These are phyloP conservation scores for Cotesia congregata DNA, from an alignment of 2,888 invertebrate species.

Conservation along the genomic window DNA sequence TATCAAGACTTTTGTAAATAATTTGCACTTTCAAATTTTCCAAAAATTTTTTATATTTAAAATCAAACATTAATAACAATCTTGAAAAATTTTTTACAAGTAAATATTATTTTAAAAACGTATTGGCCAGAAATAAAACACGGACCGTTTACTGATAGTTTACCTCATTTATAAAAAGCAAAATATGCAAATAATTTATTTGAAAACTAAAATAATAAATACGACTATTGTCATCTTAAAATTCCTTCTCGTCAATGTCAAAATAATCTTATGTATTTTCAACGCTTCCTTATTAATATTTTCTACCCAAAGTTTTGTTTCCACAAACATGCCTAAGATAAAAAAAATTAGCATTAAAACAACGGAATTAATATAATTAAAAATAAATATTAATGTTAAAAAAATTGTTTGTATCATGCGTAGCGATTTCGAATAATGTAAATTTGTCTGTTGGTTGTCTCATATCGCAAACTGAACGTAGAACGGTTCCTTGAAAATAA, in stretches of 20 bases:
- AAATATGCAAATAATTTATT: neutral
- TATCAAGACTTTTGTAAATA: no score
- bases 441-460: no score
- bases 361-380: neutral
- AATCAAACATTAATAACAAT: no score
- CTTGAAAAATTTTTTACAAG: no score
- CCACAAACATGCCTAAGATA: neutral
- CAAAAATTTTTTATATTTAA: no score
- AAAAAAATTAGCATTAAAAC: neutral
- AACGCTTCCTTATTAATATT: neutral
- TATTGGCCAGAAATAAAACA: neutral
- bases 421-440: constrained; percentile 8
- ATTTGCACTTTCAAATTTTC: no score
- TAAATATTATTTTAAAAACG: no score
- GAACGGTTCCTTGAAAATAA: constrained; percentile 24
- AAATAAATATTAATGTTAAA: constrained; percentile 1
- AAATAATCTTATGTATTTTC: neutral
- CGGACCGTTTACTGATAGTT: neutral
- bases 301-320: neutral
- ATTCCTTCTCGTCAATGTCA: neutral
- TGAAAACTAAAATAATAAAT: neutral
- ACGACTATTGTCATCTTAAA: neutral
- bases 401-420: constrained; percentile 10
- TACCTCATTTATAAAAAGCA: neutral
- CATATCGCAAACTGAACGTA: no score